Evolutionary conservation across 2,113 vertebrate genomes (phyloP).

Genomic region (Dissostichus mawsoni): DNA sequence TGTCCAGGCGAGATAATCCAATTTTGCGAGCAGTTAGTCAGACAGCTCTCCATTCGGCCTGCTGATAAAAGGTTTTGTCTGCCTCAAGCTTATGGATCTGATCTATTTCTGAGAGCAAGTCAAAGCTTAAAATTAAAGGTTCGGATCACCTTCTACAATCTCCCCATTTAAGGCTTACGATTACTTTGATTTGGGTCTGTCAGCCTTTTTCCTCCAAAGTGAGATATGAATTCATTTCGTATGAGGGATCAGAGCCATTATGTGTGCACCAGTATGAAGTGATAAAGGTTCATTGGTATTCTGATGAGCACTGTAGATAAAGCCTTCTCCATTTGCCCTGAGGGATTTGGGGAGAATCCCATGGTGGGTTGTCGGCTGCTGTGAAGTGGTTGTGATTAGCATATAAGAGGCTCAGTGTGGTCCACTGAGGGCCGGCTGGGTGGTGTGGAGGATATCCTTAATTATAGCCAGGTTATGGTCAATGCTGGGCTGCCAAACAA

Average conservation of each 20-base stretch:
- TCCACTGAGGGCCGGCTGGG: constrained; percentile 4
- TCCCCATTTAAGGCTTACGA: constrained; percentile 19
- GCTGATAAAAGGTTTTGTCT: constrained; percentile 58
- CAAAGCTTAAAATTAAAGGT: constrained; percentile 50
- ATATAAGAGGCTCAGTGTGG: constrained; percentile 64
- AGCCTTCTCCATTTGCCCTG: constrained; percentile 44
- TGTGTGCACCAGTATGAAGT: constrained; percentile 32
- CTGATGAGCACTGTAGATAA: constrained; percentile 59
- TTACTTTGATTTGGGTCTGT: constrained; percentile 48
- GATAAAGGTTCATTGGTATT: constrained; percentile 70
- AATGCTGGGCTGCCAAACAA: constrained; percentile 24
- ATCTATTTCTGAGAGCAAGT: constrained; percentile 35
- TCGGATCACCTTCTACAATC: constrained; percentile 35
- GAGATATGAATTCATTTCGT: constrained; percentile 46
- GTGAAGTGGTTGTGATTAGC: constrained; percentile 59
- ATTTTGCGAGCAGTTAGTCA: constrained; percentile 52
- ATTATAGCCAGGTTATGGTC: constrained; percentile 32
- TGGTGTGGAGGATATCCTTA: constrained; percentile 45
- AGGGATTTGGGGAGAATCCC: constrained; percentile 55
- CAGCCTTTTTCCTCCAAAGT: constrained; percentile 41
- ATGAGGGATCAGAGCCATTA: not conserved
- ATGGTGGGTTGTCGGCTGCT: constrained; percentile 38
- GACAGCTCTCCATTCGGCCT: constrained; percentile 31
- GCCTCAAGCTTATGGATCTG: constrained; percentile 54
- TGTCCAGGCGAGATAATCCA: constrained; percentile 60